Evolutionary conservation across 2,113 vertebrate genomes (phyloP).

Genomic region (Platysteira castanea): DNA sequence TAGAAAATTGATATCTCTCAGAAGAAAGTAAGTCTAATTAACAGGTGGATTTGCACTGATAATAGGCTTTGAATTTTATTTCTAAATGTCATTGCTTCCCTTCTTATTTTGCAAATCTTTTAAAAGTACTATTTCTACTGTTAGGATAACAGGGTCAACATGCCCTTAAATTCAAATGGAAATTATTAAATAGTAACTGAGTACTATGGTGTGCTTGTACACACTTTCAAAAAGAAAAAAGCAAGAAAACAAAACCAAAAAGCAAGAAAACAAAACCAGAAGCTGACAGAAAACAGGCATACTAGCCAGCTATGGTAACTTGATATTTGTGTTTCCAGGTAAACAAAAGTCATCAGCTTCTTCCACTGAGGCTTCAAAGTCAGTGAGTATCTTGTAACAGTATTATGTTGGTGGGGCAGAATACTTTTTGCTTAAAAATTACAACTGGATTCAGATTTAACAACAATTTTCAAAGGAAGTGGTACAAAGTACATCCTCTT

Average conservation of each 20-base stretch:
- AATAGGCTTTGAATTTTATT: not conserved
- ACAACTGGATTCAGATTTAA: not conserved
- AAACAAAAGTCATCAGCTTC: slow-evolving; percentile 27
- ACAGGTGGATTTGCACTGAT: not conserved
- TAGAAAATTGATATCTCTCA: not conserved
- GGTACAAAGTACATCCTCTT: not conserved
- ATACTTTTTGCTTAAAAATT: not conserved
- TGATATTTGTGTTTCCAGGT: not conserved
- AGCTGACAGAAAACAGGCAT: not conserved
- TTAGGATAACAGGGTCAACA: not conserved
- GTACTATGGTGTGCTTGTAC: not conserved
- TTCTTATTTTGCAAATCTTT: not conserved
- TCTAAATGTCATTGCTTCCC: not conserved
- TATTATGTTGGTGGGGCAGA: not conserved
- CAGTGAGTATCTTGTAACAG: not conserved
- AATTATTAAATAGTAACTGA: not conserved
- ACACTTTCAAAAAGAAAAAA: not conserved
- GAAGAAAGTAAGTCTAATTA: slow-evolving; percentile 14
- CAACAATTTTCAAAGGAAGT: not conserved
- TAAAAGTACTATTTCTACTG: not conserved
- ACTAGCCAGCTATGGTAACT: not conserved
- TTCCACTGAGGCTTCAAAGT: not conserved
- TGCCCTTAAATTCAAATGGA: not conserved
- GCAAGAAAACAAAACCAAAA: not conserved
- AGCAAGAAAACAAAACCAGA: not conserved